Base-by-base conservation (phyloP, 2,797 vertebrate genomes). In the Chelidonichthys spinosus region DNA sequence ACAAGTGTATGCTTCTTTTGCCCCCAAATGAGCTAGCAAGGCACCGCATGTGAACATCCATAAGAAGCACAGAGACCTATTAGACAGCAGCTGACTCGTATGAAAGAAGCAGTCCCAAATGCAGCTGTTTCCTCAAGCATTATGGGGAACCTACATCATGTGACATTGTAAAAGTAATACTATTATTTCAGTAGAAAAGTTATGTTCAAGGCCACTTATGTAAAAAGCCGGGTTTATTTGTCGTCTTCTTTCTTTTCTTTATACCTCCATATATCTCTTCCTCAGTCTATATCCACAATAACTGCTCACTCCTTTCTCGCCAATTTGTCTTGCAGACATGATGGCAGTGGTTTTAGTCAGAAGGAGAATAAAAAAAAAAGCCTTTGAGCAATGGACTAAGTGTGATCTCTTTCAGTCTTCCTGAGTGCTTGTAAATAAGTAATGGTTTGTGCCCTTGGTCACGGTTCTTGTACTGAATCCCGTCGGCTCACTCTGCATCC, bases 381-480 rank as follows among this genome's bases (percentile, higher is more conserved):
- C 33, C 55, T 40, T 70, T 75, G 46, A 73, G 47, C 39, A 52
- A 49, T 64, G 47, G 46, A 66, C n/a, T 49, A 42, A 62, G 3
- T 50, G n/a, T 70, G 59, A 79, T 72, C n/a, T 64, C 11, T 11
- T 36, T 60, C 43, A 55, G 59, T 64, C 25, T 63, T 47, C 42
- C 15, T 63, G 44, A 62, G 18, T 25, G 49, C 37, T 58, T 73
- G 42, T 68, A 56, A 49, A 70, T 72, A 72, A 67, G 47, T 55
- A 17, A 73, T 52, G 53, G 58, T 62, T 74, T 79, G 47, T 60
- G 42, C 43, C 11, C 46, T 60, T 68, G 33, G 62, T 71, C 42
- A 63, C 54, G 42, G 18, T 67, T 63, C 37, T 63, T 63, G 7
- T 36, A 39, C 35, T 55, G 42, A 44, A 52, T 60, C 55, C 5